Percentiles rank a stretch among this genome's conserved stretches.
These are phyloP conservation scores for Lepidurus couesii DNA, from an alignment of 1,140 invertebrate species.

Conservation along the genomic window DNA sequence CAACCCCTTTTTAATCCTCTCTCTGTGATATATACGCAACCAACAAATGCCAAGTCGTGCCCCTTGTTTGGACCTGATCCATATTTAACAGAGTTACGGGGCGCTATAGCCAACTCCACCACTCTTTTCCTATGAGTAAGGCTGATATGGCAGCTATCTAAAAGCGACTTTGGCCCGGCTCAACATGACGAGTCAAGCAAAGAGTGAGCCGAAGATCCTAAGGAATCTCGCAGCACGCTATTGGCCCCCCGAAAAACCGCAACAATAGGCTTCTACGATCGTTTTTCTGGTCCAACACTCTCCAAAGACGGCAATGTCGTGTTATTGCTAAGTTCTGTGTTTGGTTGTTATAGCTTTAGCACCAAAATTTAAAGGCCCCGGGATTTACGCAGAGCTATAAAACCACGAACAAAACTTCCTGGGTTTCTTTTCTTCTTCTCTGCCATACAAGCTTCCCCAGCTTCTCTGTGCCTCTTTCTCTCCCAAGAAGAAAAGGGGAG, in stretches of 20 bases:
- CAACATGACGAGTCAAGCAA: no score
- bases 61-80: neutral
- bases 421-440: neutral
- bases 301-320: neutral
- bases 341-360: neutral
- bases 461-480: neutral
- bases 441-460: neutral
- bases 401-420: neutral
- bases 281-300: neutral
- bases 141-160: neutral
- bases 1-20: neutral
- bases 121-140: neutral
- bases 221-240: neutral
- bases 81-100: neutral
- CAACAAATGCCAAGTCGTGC: neutral
- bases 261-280: neutral
- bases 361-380: slow-evolving; percentile 9
- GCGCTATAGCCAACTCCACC: neutral
- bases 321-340: neutral
- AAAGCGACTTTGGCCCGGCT: neutral
- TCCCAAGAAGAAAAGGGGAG: neutral
- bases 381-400: slow-evolving; percentile 15
- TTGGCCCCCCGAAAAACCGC: neutral
- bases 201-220: neutral
- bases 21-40: neutral